phyloP scores from a whole-genome alignment of 1,140 invertebrate genomes.

The Drosophila tani region DNA sequence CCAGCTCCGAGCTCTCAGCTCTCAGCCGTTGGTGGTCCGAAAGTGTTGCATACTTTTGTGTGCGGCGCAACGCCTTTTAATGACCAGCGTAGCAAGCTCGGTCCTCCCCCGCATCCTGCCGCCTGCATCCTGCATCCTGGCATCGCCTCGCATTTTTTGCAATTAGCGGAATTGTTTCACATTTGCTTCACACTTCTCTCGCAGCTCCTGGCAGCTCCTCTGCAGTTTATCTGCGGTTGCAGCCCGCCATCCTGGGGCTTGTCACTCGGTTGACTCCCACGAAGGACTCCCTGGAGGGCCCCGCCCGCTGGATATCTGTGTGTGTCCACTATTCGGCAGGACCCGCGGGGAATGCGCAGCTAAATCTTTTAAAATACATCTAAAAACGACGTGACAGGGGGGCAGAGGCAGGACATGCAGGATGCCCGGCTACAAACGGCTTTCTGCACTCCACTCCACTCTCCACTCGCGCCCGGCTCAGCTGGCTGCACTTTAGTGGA shows the following conservation, averaged over 20 bases:
- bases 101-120: too few relatives aligned
- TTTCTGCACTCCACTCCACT: conserved; percentile 69
- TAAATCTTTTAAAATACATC: conserved; percentile 81
- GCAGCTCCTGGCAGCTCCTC: conserved; percentile 4
- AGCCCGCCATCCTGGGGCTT: conserved; percentile 20
- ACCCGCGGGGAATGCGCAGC: conserved; percentile 53
- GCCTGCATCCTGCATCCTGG: conserved; percentile 9
- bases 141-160: conserved; percentile 60
- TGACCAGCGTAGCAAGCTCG: conserved; percentile 25
- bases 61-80: conserved; percentile 58
- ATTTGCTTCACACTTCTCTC: conserved; percentile 58
- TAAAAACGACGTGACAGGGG: conserved; percentile 57
- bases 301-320: not conserved
- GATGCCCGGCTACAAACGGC: conserved; percentile 67
- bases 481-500: conserved; percentile 71
- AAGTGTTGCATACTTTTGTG: conserved; percentile 43
- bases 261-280: conserved; percentile 26
- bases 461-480: conserved; percentile 23
- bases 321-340: conserved; percentile 65
- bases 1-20: not conserved
- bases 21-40: conserved; percentile 14
- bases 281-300: too few relatives aligned
- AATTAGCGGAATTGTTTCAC: conserved; percentile 82
- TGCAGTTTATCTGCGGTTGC: conserved; percentile 75
- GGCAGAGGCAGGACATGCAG: not conserved